A percentile compares a stretch with the other conserved stretches of the same genome.
These are phyloP conservation scores for Hiodon tergisus DNA, from an alignment of 2,113 vertebrate genomes.

Conservation along the genomic window DNA sequence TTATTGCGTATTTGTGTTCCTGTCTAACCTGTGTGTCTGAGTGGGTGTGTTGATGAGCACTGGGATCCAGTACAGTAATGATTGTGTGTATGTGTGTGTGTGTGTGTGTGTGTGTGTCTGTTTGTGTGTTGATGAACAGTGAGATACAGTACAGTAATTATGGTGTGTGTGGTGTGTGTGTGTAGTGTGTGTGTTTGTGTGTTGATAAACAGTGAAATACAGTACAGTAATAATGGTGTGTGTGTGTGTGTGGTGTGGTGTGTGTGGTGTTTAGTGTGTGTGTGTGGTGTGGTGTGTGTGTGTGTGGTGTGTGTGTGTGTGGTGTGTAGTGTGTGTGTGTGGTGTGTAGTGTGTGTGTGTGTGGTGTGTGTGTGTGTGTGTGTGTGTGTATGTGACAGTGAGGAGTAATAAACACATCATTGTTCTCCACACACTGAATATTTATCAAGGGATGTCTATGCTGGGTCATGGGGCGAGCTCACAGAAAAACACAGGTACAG, in stretches of 20 bases:
- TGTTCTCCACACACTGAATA: slow-evolving; percentile 5
- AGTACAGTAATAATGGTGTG: background rate
- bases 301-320: background rate
- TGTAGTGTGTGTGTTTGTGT: background rate
- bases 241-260: background rate
- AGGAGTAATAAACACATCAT: slow-evolving; percentile 12
- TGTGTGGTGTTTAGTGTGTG: no score
- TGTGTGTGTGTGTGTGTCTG: background rate
- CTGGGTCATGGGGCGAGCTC: background rate
- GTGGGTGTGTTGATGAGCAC: background rate
- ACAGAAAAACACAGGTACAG: no score
- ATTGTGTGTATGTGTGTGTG: background rate
- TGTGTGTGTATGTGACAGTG: background rate
- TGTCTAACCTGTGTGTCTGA: slow-evolving; percentile 1
- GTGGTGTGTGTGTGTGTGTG: background rate
- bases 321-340: background rate
- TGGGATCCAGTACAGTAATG: background rate
- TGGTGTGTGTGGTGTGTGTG: slow-evolving; percentile 1
- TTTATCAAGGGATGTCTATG: background rate
- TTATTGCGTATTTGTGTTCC: background rate
- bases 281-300: background rate
- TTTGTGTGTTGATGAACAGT: background rate
- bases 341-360: background rate
- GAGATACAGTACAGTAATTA: background rate
- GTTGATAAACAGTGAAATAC: background rate